These are phyloP conservation scores for Andinoacara biseriatus DNA, from an alignment of 2,113 vertebrate genomes.

Conservation along the genomic window DNA sequence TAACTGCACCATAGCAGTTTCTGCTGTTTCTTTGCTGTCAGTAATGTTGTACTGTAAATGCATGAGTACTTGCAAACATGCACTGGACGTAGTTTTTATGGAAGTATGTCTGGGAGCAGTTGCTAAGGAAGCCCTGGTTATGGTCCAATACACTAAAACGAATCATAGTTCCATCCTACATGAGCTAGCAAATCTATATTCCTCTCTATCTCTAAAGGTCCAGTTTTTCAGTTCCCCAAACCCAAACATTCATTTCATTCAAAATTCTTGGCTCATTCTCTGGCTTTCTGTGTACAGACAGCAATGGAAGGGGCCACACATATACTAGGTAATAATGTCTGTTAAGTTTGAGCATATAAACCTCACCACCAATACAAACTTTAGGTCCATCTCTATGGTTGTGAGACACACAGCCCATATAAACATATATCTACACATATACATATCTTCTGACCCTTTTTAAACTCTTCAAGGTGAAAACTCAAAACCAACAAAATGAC, in stretches of 20 bases:
- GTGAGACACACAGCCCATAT: conserved; percentile 67
- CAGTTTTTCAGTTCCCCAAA: conserved; percentile 46
- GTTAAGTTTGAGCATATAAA: conserved; percentile 55
- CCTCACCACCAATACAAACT: conserved; percentile 73
- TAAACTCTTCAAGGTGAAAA: conserved; percentile 63
- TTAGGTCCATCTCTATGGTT: conserved; percentile 75
- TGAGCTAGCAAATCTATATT: conserved; percentile 45
- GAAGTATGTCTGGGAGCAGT: conserved; percentile 66
- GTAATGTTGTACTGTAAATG: conserved; percentile 26
- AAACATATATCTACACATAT: conserved; percentile 77
- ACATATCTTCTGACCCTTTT: conserved; percentile 60
- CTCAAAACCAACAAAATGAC: conserved; percentile 63
- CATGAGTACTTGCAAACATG: conserved; percentile 39
- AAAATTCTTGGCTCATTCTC: conserved; percentile 38
- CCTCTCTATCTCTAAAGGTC: conserved; percentile 65
- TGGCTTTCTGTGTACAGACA: conserved; percentile 45
- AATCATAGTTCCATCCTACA: conserved; percentile 38
- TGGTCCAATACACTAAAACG: conserved; percentile 49
- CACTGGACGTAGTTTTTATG: conserved; percentile 48
- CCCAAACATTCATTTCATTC: conserved; percentile 71
- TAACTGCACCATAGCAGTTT: conserved; percentile 21
- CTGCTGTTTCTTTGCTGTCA: conserved; percentile 33
- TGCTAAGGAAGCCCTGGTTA: conserved; percentile 64
- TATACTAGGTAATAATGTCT: conserved; percentile 43
- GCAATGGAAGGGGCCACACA: conserved; percentile 38